Percentiles rank a stretch among this genome's conserved stretches.
These are phyloP conservation scores for Phortica magna DNA, from an alignment of 2,888 invertebrate species.

Conservation along the genomic window DNA sequence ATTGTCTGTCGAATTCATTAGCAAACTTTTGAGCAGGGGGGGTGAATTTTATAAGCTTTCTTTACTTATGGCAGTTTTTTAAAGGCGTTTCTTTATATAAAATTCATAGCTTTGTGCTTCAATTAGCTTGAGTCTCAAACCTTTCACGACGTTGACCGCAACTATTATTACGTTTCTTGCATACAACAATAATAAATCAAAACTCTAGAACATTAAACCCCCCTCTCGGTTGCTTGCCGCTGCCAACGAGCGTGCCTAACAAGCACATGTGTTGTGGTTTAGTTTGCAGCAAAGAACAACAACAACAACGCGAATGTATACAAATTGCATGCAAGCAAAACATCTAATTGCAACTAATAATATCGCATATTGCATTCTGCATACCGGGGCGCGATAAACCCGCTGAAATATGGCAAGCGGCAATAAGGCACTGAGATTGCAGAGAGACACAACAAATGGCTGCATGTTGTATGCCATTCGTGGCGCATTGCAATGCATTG, in stretches of 20 bases:
- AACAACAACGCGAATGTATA: slow-evolving; percentile 19
- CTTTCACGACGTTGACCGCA: background rate
- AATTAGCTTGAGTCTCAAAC: background rate
- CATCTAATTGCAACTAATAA: slow-evolving; percentile 71
- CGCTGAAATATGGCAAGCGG: background rate
- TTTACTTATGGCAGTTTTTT: no score
- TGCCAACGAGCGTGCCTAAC: background rate
- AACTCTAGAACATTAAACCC: slow-evolving; percentile 39
- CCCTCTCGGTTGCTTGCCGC: background rate
- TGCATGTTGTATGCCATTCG: background rate
- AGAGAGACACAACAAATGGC: background rate
- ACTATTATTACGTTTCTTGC: background rate
- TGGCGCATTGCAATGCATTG: background rate
- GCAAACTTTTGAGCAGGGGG: slow-evolving; percentile 21
- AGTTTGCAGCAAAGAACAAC: background rate
- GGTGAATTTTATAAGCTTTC: background rate
- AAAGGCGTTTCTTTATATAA: no score
- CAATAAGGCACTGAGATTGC: background rate
- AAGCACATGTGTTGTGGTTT: slow-evolving; percentile 39
- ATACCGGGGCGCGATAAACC: background rate
- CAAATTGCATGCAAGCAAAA: slow-evolving; percentile 60
- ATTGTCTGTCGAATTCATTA: slow-evolving; percentile 57
- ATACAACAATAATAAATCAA: slow-evolving; percentile 59
- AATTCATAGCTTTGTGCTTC: no score
- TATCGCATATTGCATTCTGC: slow-evolving; percentile 45